Evolutionary conservation across 2,113 vertebrate species (phyloP).

Genomic region (Aplodontia rufa): DNA sequence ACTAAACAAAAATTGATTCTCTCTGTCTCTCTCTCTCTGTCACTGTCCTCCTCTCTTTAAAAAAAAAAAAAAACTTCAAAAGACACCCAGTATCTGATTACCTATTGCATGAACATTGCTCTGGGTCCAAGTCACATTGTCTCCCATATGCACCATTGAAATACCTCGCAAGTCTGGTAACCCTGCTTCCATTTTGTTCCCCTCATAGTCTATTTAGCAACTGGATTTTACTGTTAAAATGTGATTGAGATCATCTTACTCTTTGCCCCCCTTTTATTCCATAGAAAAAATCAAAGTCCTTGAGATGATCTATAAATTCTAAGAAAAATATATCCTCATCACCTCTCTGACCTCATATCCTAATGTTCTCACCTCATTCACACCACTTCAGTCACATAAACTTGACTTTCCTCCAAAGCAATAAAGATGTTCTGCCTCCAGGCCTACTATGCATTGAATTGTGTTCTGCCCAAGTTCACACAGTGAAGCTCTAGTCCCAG

Average conservation of each 20-base stretch:
- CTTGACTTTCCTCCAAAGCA: neutral
- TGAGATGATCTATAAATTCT: neutral
- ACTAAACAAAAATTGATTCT: no score
- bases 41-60: no score
- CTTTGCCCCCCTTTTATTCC: neutral
- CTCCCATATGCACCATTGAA: no score
- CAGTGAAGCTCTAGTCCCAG: neutral
- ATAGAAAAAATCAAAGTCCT: neutral
- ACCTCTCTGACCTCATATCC: neutral
- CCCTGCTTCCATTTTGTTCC: neutral
- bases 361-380: neutral
- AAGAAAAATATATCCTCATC: neutral
- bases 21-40: no score
- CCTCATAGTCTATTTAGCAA: neutral
- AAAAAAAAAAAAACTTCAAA: neutral
- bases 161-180: neutral
- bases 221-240: conserved; percentile 9
- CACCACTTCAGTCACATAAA: neutral
- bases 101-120: neutral
- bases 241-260: neutral
- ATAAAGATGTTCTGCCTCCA: neutral
- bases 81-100: neutral
- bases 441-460: neutral
- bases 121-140: neutral
- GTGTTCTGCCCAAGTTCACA: neutral